Conservation (phyloP, 1,140 invertebrate genomes). For the Drosophila tristis region DNA sequence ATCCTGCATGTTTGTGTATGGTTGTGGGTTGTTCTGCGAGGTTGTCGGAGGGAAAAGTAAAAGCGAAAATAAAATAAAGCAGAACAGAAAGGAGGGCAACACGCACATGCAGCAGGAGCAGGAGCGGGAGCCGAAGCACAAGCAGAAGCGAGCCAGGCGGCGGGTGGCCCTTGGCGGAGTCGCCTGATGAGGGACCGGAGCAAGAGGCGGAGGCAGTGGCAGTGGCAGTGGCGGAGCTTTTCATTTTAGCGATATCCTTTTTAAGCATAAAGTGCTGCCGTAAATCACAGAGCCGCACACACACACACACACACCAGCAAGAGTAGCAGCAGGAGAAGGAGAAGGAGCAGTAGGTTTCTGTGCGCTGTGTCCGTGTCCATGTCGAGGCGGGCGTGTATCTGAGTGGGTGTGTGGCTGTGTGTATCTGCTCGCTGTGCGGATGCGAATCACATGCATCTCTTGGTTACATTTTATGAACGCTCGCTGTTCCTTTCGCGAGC, state of each 20-base stretch:
- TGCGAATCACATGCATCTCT: conserved; percentile 82
- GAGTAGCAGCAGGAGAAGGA: conserved; percentile 3
- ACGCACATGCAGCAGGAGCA: conserved; percentile 31
- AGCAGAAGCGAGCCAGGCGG: neutral
- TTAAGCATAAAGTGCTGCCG: conserved; percentile 83
- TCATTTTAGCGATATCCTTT: conserved; percentile 83
- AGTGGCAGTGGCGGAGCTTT: conserved; percentile 61
- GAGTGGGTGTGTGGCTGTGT: conserved; percentile 23
- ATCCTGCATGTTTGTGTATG: conserved; percentile 46
- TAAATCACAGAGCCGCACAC: conserved; percentile 75
- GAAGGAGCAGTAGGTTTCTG: conserved; percentile 48
- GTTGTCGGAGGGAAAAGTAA: conserved; percentile 62
- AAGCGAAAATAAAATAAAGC: conserved; percentile 63
- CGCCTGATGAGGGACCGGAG: conserved; percentile 6
- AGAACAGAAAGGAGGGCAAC: conserved; percentile 31
- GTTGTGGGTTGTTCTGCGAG: neutral
- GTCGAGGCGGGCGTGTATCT: conserved; percentile 9
- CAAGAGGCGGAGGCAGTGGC: conserved; percentile 5
- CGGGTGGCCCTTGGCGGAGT: no score
- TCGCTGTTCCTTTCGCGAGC: conserved; percentile 60
- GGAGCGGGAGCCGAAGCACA: neutral
- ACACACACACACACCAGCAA: conserved; percentile 27
- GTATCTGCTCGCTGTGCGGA: conserved; percentile 47
- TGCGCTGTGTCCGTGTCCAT: conserved; percentile 43
- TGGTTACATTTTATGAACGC: conserved; percentile 81